phyloP scores from a whole-genome alignment of 2,797 vertebrate species.

The Coccyzus lansbergi region DNA sequence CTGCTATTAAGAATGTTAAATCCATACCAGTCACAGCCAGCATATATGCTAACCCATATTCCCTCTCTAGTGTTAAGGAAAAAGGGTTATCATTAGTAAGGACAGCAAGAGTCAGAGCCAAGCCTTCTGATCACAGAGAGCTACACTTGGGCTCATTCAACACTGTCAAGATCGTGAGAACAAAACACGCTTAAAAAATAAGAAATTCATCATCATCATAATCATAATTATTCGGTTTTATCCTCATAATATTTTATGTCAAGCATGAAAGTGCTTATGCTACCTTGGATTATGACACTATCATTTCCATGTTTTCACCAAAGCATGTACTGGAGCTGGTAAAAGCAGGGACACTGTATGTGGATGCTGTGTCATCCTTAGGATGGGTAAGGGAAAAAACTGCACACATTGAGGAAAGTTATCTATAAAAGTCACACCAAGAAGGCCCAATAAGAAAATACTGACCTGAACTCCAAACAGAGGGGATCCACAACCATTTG shows the following conservation, averaged over 20 bases:
- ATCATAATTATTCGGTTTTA: background rate
- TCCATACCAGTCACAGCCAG: background rate
- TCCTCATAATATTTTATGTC: background rate
- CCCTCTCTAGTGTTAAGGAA: background rate
- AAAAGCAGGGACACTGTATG: background rate
- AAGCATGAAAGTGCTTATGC: background rate
- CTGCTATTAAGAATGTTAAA: background rate
- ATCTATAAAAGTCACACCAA: background rate
- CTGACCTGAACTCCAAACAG: conserved; percentile 92
- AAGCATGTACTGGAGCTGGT: background rate
- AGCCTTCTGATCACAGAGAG: background rate
- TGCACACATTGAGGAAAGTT: accelerated
- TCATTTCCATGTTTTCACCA: background rate
- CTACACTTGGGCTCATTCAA: background rate
- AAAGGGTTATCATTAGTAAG: background rate
- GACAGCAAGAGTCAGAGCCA: background rate
- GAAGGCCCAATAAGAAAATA: background rate
- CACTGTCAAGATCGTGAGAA: accelerated
- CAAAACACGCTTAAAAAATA: background rate
- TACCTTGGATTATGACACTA: accelerated
- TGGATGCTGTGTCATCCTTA: background rate
- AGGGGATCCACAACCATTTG: conserved; percentile 96
- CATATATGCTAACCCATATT: accelerated
- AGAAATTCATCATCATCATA: background rate
- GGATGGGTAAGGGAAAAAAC: background rate